Base-by-base conservation (phyloP, 2,888 invertebrate genomes). In the Rapana venosa region DNA sequence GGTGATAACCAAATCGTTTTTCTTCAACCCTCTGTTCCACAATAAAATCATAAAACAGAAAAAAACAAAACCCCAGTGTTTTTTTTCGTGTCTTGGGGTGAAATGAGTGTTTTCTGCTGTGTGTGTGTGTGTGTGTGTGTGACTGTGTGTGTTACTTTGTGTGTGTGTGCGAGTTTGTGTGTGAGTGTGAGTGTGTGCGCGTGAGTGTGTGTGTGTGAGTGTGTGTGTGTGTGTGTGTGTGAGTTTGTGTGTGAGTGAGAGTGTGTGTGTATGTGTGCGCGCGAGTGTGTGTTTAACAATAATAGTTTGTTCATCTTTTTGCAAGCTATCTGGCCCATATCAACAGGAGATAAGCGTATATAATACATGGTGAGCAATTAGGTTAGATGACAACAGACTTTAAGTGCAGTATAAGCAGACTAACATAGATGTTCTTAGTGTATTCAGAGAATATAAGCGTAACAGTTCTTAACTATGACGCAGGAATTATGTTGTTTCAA, bases 1-100 rank as follows among this genome's bases (percentile, higher is more conserved):
- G 79, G 8, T 1, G 15, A 2, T 8, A 79, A 4, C 32, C 1
- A 20, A 35, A 13, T 79, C 26, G 15, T 79, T 79, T 35, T 79
- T 35, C 32, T 79, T 79, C 79, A 79, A 79, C 79, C 35, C 79
- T 79, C 32, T 79, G 79, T 79, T 79, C 79, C 79, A 79, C 35
- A 17, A 79, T 79, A 22, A 79, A 79, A 74, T 26, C 26, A 74
- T 2, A 22, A 22, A 74, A 66, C 26, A 66, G 17, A 61, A 66
- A 26, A 66, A 66, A 66, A 66, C 66, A 66, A 47, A 47, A 5
- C 47, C 47, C 47, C n/a, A n/a, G n/a, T 20, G 20, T 1, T 20
- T 61, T 61, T 20, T 61, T 1, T 13, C 61, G 0, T 13, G 13
- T 61, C 66, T 1, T 66, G 66, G 22, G 66, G 20, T 22, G 66